Evolutionary conservation across 2,797 vertebrate genomes (phyloP), one percentile per base, ranked within the genome.

Genomic region (Hybognathus amarus): DNA sequence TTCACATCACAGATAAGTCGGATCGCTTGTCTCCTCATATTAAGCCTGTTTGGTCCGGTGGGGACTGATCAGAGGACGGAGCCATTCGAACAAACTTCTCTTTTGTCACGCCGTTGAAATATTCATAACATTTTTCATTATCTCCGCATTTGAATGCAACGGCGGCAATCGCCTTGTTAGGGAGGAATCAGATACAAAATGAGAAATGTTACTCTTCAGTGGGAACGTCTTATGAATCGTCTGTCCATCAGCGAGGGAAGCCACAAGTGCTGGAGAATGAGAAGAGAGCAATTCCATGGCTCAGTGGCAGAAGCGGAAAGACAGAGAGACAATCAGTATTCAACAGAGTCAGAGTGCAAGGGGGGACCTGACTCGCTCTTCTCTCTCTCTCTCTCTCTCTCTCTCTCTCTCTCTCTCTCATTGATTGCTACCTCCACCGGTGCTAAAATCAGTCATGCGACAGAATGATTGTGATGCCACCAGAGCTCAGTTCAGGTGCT

Each of bases 121-220:
- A 89, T 89, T 89, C 89, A 89, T 89, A 83, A 84, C 77, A 88
- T 92, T 89, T 93, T 89, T 92, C 91, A 87, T 92, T 92, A 92
- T 90, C 88, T 81, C 89, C 82, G 87, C 92, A 92, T 93, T 91
- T 85, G 90, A 88, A 91, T 89, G 90, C 90, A 90, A 89, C 84
- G 9, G n/a, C 76, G 85, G 85, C 7, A 74, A 83, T 87, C 86
- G 86, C 82, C 82, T 89, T 89, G 87, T 92, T 89, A 90, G 85
- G 75, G 74, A 67, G 80, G 87, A 64, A 89, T 89, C 83, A 30
- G 8, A 85, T 85, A 11, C 84, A n/a, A 74, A 40, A 85, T 84
- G 71, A 90, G 87, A 88, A 87, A 87, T 77, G 87, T 90, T 85
- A 86, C 87, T 87, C 87, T 87, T 86, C 83, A 85, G 82, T 86